Evolutionary conservation across 2,797 vertebrate genomes (phyloP).

Genomic region (Eulemur albifrons): DNA sequence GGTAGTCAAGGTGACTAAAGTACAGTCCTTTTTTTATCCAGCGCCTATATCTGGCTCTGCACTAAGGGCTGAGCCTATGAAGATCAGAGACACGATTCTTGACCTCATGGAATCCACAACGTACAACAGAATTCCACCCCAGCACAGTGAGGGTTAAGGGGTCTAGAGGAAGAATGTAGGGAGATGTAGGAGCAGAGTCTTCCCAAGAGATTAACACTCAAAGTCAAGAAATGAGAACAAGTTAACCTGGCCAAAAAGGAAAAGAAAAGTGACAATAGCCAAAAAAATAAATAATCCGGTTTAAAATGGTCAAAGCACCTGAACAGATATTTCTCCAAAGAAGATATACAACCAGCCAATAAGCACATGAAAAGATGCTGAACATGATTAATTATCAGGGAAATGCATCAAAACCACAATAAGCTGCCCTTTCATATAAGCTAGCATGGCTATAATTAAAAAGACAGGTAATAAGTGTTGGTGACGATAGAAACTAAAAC

Average conservation of each 20-base stretch:
- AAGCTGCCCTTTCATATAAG: background rate
- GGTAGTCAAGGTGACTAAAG: background rate
- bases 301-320: background rate
- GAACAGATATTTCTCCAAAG: background rate
- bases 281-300: background rate
- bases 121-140: background rate
- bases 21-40: background rate
- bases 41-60: background rate
- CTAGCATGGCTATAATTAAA: background rate
- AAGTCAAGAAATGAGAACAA: background rate
- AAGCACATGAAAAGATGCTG: background rate
- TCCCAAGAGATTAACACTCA: background rate
- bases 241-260: background rate
- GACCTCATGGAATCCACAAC: background rate
- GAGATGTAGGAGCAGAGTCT: background rate
- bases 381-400: background rate
- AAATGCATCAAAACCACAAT: background rate
- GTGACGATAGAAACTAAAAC: background rate
- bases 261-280: background rate
- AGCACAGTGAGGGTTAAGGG: background rate
- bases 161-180: background rate
- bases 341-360: background rate
- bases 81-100: background rate
- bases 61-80: background rate
- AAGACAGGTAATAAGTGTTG: background rate